These are phyloP conservation scores for Sminthurides aquaticus DNA, from an alignment of 2,888 invertebrate genomes.

Conservation along the genomic window DNA sequence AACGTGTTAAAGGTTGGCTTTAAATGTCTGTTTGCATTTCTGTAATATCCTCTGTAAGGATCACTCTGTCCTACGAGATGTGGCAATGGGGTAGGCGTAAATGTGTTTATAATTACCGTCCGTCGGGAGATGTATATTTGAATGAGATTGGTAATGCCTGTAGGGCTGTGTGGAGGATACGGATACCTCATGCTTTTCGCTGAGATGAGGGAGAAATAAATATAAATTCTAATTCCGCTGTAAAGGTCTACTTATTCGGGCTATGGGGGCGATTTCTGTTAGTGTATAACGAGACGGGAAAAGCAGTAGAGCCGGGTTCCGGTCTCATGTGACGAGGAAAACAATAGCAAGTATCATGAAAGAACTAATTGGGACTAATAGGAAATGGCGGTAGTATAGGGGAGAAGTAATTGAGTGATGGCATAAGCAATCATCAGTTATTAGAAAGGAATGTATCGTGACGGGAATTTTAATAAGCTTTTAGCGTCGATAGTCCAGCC, in stretches of 20 bases:
- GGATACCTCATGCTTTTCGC: too few species aligned
- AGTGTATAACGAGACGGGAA: neutral
- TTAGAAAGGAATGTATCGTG: neutral
- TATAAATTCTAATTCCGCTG: too few species aligned
- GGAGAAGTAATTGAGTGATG: conserved; percentile 5
- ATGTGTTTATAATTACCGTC: neutral
- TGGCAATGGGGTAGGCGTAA: neutral
- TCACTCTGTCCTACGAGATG: too few species aligned
- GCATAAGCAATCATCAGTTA: conserved; percentile 6
- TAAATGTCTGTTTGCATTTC: too few species aligned
- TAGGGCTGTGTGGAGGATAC: too few species aligned
- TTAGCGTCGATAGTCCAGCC: neutral
- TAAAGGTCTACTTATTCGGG: too few species aligned
- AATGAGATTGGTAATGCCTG: too few species aligned
- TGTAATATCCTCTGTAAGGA: too few species aligned
- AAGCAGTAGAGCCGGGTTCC: neutral
- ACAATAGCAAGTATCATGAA: neutral
- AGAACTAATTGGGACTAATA: conserved; percentile 1
- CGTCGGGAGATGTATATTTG: neutral
- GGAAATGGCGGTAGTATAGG: neutral
- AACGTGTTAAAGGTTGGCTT: too few species aligned
- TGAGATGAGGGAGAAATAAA: too few species aligned
- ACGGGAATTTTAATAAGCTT: neutral
- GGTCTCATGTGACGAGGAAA: neutral
- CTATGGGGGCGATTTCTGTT: too few species aligned